phyloP scores from a whole-genome alignment of 2,888 invertebrate genomes.

The Eupithecia vulgata region DNA sequence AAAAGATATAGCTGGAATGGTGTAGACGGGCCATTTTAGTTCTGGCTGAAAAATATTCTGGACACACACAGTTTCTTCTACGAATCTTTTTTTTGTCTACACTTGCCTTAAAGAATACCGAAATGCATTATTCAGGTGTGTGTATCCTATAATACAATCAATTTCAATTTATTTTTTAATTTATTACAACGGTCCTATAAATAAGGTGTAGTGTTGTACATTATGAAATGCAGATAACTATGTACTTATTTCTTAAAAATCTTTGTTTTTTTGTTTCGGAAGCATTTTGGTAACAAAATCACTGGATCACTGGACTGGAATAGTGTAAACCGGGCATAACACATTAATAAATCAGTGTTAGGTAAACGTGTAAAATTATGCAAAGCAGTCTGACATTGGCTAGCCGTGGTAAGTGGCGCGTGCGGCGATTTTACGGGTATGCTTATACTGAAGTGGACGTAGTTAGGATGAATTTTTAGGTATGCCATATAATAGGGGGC shows the following conservation, averaged over 20 bases:
- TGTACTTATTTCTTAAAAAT: not conserved
- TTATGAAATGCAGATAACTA: no score
- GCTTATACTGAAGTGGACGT: slow-evolving; percentile 15
- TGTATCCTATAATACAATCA: no score
- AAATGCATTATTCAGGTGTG: no score
- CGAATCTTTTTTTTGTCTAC: no score
- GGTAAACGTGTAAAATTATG: slow-evolving; percentile 40
- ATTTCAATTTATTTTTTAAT: no score
- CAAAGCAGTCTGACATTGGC: slow-evolving; percentile 45
- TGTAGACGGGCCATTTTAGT: not conserved
- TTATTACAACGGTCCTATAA: no score
- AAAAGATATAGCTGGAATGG: not conserved
- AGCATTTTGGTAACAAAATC: not conserved
- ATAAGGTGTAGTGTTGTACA: no score
- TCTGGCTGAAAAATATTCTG: not conserved
- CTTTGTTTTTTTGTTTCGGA: not conserved
- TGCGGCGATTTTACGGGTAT: slow-evolving; percentile 51
- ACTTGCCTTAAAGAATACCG: no score
- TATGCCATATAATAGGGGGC: not conserved
- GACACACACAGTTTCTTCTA: not conserved
- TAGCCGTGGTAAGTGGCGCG: slow-evolving; percentile 48
- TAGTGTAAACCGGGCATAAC: not conserved
- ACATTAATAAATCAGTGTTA: slow-evolving; percentile 31
- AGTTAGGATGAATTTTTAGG: slow-evolving; percentile 4
- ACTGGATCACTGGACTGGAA: not conserved